Evolutionary conservation across 1,140 invertebrate genomes (phyloP), one percentile per base, ranked within the genome.

Genomic region (Episyrphus balteatus): DNA sequence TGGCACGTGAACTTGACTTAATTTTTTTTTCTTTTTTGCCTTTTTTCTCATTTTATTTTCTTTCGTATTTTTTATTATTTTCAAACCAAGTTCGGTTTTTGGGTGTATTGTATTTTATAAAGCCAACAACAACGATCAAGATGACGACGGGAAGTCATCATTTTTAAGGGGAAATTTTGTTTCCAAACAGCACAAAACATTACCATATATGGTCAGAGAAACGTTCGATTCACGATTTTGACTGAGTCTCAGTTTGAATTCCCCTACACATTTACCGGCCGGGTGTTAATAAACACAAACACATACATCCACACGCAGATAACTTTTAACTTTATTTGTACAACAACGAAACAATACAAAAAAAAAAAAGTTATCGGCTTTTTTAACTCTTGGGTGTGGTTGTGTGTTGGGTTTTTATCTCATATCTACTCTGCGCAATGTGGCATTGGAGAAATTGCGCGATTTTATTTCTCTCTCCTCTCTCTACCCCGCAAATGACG

Each of bases 121-220:
- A 10, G 10, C 36, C 3, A 15, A n/a, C 15, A 15, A 15, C 36
- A 15, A n/a, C 13, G 13, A 5, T 15, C 3, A 13, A n/a, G n/a
- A n/a, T n/a, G n/a, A 37, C 13, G 13, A 37, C 13, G 36, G 36
- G 36, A 37, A 37, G 15, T 37, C 15, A 6, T 15, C 13, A n/a
- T 37, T 37, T 15, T 37, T 37, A 6, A n/a, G 36, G 13, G 13
- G 13, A 15, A 18, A 33, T 19, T 33, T 44, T 53, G 54, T 52
- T 56, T 42, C 42, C 18, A 45, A 42, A 41, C 26, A 41, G 45
- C 47, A 49, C 50, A 50, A 66, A 66, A 66, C 62, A 66, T 66
- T 62, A 59, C 62, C 62, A 66, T 65, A 66, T 66, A 66, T 66
- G 62, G 62, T 61, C 62, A 66, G 58, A 62, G 65, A 65, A 65